Evolutionary conservation across 1,140 invertebrate genomes (phyloP).

Genomic region (Drosophila sp.): DNA sequence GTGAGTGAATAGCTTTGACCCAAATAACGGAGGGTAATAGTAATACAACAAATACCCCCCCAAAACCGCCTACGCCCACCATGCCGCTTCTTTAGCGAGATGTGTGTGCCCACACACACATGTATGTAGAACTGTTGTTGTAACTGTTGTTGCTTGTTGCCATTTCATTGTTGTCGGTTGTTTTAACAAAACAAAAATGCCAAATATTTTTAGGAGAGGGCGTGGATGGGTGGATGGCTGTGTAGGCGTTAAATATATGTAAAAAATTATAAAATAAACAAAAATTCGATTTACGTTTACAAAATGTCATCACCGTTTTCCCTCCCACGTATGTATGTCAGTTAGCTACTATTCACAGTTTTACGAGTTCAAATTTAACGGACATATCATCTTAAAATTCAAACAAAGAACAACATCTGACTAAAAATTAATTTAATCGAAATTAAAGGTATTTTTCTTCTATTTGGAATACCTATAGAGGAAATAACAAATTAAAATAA

Average conservation of each 20-base stretch:
- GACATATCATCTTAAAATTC: too few relatives aligned
- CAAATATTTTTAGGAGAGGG: background rate
- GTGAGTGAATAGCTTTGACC: slow-evolving; percentile 83
- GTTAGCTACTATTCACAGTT: too few relatives aligned
- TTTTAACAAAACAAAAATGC: slow-evolving; percentile 8
- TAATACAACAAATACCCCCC: slow-evolving; percentile 68
- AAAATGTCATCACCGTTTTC: background rate
- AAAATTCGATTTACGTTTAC: background rate
- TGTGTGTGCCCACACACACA: background rate
- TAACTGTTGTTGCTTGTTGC: slow-evolving; percentile 15
- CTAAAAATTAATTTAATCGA: too few relatives aligned
- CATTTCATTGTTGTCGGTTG: slow-evolving; percentile 20
- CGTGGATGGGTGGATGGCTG: background rate
- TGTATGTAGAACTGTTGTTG: background rate
- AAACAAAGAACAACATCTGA: too few relatives aligned
- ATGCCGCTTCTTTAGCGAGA: background rate
- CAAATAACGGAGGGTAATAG: slow-evolving; percentile 69
- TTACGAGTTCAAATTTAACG: too few relatives aligned
- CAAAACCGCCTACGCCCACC: slow-evolving; percentile 42
- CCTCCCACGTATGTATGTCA: background rate
- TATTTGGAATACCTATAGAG: too few relatives aligned
- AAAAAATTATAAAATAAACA: slow-evolving; percentile 4
- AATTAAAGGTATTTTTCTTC: too few relatives aligned
- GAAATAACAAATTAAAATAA: too few relatives aligned
- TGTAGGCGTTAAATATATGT: background rate